phyloP scores from a whole-genome alignment of 2,888 invertebrate species.

The Hirtodrosophila confusa region DNA sequence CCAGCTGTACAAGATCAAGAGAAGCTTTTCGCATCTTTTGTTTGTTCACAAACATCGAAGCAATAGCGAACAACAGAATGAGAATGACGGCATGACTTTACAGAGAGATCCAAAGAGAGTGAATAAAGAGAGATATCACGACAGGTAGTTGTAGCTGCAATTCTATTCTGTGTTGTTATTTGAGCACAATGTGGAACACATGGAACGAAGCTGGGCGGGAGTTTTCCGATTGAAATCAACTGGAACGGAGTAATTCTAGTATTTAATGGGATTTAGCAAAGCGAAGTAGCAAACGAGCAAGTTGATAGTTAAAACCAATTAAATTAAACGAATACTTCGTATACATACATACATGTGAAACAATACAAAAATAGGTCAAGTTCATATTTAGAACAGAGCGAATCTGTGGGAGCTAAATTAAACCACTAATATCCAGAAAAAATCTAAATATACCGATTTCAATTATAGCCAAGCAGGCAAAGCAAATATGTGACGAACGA shows the following conservation, averaged over 20 bases:
- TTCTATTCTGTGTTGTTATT: background rate
- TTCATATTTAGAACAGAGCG: slow-evolving; percentile 18
- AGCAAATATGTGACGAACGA: background rate
- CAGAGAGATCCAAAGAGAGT: background rate
- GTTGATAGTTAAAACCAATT: slow-evolving; percentile 30
- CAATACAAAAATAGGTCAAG: slow-evolving; percentile 34
- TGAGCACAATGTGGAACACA: slow-evolving; percentile 26
- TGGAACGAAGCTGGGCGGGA: slow-evolving; percentile 33
- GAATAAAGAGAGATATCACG: background rate
- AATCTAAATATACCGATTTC: slow-evolving; percentile 25
- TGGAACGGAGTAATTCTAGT: slow-evolving; percentile 35
- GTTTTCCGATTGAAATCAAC: slow-evolving; percentile 42
- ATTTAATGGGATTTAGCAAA: slow-evolving; percentile 11
- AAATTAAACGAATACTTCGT: slow-evolving; percentile 8
- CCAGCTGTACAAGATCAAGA: background rate
- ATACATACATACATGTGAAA: background rate
- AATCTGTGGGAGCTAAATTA: slow-evolving; percentile 11
- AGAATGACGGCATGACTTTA: background rate
- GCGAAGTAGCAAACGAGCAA: background rate
- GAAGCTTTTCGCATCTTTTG: background rate
- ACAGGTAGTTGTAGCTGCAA: slow-evolving; percentile 38
- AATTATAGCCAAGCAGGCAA: slow-evolving; percentile 10
- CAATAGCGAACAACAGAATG: background rate
- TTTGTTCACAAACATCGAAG: background rate
- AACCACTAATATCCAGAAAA: slow-evolving; percentile 27